These are phyloP conservation scores for Dusona sp. DNA, from an alignment of 2,888 invertebrate genomes.

Conservation along the genomic window DNA sequence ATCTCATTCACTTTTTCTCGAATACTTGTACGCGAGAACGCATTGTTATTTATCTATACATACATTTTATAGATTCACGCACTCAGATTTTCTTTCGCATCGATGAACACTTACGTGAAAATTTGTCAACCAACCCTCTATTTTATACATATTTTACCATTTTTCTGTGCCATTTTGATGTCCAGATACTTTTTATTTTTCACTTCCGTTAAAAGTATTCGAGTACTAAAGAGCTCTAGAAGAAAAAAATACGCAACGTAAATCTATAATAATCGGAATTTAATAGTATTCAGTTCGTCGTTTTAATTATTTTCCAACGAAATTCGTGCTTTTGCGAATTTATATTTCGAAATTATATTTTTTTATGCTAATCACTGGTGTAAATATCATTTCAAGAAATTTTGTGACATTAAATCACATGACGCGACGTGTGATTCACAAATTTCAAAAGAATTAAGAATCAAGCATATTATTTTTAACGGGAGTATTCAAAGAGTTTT, in stretches of 20 bases:
- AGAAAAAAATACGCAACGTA: not conserved
- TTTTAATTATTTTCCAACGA: not conserved
- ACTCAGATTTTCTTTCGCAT: constrained; percentile 8
- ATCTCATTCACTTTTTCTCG: constrained; percentile 25
- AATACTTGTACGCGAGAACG: not conserved
- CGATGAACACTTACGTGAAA: constrained; percentile 12
- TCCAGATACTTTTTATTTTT: constrained; percentile 7
- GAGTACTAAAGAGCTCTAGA: not conserved
- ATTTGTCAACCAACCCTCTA: not conserved
- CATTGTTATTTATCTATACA: constrained; percentile 26
- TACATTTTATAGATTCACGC: constrained; percentile 8
- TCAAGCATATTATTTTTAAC: too few relatives aligned
- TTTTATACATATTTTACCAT: not conserved
- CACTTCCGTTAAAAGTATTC: not conserved
- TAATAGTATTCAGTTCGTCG: not conserved
- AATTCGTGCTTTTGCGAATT: too few relatives aligned
- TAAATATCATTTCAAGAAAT: too few relatives aligned
- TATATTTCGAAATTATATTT: not conserved
- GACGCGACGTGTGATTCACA: too few relatives aligned
- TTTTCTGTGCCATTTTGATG: not conserved
- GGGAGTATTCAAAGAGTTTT: too few relatives aligned
- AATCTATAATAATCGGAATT: not conserved
- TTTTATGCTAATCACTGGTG: constrained; percentile 82
- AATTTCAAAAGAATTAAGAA: too few relatives aligned
- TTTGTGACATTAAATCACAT: too few relatives aligned